Evolutionary conservation across 2,113 vertebrate species (phyloP), one percentile per base, ranked within the genome.

Genomic region (Microcebus ravelobensis): DNA sequence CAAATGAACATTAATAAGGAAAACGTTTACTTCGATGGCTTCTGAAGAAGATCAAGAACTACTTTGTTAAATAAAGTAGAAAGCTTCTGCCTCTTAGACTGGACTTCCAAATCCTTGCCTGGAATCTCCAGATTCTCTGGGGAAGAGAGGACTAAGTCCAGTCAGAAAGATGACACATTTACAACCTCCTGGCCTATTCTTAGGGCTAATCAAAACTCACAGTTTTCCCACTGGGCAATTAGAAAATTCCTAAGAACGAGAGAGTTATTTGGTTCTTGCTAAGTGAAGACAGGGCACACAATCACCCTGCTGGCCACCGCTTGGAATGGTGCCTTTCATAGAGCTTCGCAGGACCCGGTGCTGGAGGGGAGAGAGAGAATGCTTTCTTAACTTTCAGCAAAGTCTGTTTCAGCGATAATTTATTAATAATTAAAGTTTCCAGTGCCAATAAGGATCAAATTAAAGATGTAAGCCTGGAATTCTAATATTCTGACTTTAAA

Each of bases 401-500:
- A 82, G 55, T 93, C 70, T 73, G 68, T 80, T 90, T 76, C n/a
- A 85, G 90, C 67, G 68, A 80, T 94, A 90, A 95, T 86, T 93
- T 96, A 95, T 57, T 57, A 57, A 8, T 57, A 57, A 91, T 91
- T 96, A 86, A 94, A 70, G 48, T 1, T 8, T 36, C 67, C 48
- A 79, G 9, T 86, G 48, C 93, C 95, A 93, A 92, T 63, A 65
- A 17, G 5, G 34, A 93, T 61, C 76, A 93, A 97, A 79, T 96
- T 96, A 88, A 97, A 97, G 17, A 79, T 76, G 2, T 55, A 82
- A 96, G 85, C 90, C 48, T 82, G 39, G 15, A 61, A 89, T 97
- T 97, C 92, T 80, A 96, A 87, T 73, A 87, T 95, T 80, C 82
- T 93, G 74, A 83, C 29, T 87, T 67, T 82, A 81, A 85, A 86